Evolutionary conservation across 2,113 vertebrate species (phyloP), one percentile per base, ranked within the genome.

Genomic region (Acinonyx jubatus): DNA sequence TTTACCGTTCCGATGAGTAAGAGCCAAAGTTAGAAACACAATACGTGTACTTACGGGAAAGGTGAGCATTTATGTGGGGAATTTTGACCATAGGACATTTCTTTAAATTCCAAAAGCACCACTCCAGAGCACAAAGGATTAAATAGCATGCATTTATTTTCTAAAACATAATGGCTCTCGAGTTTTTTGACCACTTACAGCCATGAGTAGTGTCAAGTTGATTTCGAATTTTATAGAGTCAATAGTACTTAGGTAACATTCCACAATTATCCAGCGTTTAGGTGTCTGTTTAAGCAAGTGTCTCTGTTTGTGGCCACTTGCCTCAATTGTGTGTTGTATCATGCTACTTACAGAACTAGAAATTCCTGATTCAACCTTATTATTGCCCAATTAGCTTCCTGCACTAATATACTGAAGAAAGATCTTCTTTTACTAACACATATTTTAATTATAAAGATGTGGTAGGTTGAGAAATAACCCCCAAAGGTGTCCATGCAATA

Each of bases 11-110:
- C 91, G 83, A 81, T 19, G 0, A 1, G 63, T 85, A 86, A 63
- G 90, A 98, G 81, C 79, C 92, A 96, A 98, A 61, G 29, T 48
- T 93, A 76, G 96, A 91, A 69, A 52, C 31, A 36, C 65, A 84
- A 85, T 89, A 23, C 19, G 23, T 85, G 57, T 66, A 83, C 93
- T 98, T 93, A 41, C 27, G 95, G 61, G 85, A 93, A 66, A 33
- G 36, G 19, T 2, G 1, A 55, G 29, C 74, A 87, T 69, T 82
- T 83, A 25, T 55, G 7, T 10, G 79, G 61, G 13, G 31, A 73
- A 50, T 82, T 80, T 92, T 96, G 95, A 88, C 33, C 69, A 45
- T 1, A 27, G 83, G 76, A 57, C 81, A 94, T 90, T 69, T 95
- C 93, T 92, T 92, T 91, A 61, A 92, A 96, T 93, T 90, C 65